Percentiles rank a stretch among this genome's conserved stretches.
Evolutionary conservation across 2,113 vertebrate species (phyloP).

Genomic region (Phyllopteryx taeniolatus): DNA sequence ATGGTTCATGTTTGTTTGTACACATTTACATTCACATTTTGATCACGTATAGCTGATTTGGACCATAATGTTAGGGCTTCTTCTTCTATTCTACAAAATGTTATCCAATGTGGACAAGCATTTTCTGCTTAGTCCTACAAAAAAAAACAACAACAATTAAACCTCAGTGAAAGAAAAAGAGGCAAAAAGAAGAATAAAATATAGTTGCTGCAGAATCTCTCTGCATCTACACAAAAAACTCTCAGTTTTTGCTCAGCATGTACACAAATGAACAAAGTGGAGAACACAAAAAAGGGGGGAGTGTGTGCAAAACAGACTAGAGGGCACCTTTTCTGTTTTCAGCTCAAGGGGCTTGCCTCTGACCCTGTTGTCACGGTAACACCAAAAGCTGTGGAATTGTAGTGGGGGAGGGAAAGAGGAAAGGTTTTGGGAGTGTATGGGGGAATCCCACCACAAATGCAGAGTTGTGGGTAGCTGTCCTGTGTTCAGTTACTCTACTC

Average conservation of each 20-base stretch:
- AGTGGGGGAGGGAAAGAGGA: conserved; percentile 3
- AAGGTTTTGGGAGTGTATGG: background rate
- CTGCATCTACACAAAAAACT: background rate
- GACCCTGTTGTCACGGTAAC: conserved; percentile 58
- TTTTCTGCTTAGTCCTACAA: too few relatives aligned
- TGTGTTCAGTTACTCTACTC: conserved; percentile 36
- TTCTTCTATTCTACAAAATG: too few relatives aligned
- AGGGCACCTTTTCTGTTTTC: conserved; percentile 39
- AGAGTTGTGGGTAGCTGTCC: conserved; percentile 29
- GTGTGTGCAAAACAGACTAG: conserved; percentile 3
- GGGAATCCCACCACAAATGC: conserved; percentile 12
- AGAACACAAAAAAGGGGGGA: background rate
- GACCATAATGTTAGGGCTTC: too few relatives aligned
- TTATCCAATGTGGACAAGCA: too few relatives aligned
- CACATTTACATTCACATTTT: too few relatives aligned
- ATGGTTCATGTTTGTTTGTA: too few relatives aligned
- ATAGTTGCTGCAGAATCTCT: background rate
- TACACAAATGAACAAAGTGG: background rate
- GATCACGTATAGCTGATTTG: too few relatives aligned
- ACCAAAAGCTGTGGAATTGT: conserved; percentile 20
- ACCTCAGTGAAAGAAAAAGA: background rate
- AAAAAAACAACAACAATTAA: too few relatives aligned
- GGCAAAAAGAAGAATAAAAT: background rate
- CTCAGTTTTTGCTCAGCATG: background rate
- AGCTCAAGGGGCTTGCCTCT: conserved; percentile 45